Conservation (phyloP, 2,797 vertebrate species). For the Oceanodroma leucorhoa region DNA sequence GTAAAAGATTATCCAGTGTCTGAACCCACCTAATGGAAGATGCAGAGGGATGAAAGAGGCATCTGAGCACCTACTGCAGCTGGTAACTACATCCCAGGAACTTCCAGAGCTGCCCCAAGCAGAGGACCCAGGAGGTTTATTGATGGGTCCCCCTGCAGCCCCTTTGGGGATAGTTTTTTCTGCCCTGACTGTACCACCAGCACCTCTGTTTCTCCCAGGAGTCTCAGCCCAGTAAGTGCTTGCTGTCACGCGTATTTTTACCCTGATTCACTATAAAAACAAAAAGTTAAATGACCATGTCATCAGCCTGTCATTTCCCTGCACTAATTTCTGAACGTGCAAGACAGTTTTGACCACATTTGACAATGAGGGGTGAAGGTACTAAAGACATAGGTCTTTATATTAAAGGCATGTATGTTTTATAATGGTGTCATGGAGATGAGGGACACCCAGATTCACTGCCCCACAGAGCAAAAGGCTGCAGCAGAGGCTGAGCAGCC, state of each 20-base stretch:
- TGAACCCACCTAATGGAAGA: background rate
- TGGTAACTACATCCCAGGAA: background rate
- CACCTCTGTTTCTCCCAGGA: background rate
- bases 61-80: background rate
- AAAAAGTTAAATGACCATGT: background rate
- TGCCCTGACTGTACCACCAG: background rate
- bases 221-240: background rate
- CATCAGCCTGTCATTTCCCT: background rate
- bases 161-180: background rate
- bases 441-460: background rate
- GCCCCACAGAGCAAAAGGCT: background rate
- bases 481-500: background rate
- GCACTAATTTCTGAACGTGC: background rate
- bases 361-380: background rate
- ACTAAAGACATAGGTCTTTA: background rate
- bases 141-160: background rate
- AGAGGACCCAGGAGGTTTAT: background rate
- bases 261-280: background rate
- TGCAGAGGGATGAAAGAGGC: background rate
- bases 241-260: background rate
- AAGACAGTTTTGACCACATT: background rate
- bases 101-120: background rate
- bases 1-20: background rate
- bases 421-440: fast-evolving
- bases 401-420: background rate